A percentile compares a stretch with the other conserved stretches of the same genome.
Conservation (phyloP, 2,113 vertebrate species). For the Otis tarda region DNA sequence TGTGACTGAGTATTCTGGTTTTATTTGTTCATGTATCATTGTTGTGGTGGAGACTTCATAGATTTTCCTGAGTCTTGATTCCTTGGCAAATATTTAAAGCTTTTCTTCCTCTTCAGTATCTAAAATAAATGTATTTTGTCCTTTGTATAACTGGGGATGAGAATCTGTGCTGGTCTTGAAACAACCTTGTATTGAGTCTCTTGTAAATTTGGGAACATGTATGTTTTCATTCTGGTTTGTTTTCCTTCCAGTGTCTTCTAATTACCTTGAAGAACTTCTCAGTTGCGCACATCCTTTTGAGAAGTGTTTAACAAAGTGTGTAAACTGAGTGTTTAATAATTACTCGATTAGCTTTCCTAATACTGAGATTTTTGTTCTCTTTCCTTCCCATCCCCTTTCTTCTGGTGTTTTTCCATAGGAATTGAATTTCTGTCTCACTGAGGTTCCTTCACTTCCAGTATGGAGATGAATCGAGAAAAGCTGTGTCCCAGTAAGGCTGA, state of each 20-base stretch:
- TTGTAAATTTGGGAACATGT: background rate
- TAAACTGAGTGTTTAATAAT: background rate
- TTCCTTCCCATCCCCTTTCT: background rate
- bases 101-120: background rate
- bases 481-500: slow-evolving; percentile 59
- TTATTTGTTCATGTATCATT: background rate
- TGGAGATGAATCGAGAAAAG: slow-evolving; percentile 70
- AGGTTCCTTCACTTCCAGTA: background rate
- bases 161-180: background rate
- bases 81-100: background rate
- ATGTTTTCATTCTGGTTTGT: background rate
- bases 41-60: background rate
- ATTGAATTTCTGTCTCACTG: background rate
- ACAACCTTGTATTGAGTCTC: background rate
- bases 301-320: background rate
- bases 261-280: background rate
- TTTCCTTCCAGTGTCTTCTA: background rate
- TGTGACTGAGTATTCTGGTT: background rate
- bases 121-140: background rate
- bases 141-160: rapidly evolving
- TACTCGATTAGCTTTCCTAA: background rate
- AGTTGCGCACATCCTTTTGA: background rate
- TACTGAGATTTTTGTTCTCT: background rate
- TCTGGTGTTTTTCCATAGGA: background rate
- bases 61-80: background rate